These are phyloP conservation scores for Ambastaia sidthimunki DNA, from an alignment of 2,797 vertebrate species.

Conservation along the genomic window DNA sequence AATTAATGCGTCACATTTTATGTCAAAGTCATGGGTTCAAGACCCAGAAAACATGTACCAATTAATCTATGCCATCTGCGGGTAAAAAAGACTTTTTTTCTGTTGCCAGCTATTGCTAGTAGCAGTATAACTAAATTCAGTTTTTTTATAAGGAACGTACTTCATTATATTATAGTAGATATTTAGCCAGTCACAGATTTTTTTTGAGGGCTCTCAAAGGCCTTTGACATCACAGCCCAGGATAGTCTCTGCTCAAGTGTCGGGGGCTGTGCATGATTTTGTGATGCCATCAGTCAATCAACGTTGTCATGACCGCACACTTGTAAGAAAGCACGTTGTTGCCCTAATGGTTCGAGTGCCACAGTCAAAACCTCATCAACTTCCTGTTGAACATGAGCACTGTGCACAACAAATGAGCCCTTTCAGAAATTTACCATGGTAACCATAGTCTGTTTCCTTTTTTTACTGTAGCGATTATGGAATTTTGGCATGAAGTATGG, in stretches of 20 bases:
- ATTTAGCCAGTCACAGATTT: too few relatives aligned
- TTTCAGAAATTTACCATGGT: neutral
- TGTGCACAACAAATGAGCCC: neutral
- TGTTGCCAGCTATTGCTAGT: neutral
- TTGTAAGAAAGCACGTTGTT: neutral
- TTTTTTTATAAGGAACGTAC: neutral
- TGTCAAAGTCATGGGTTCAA: neutral
- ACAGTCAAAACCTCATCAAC: conserved; percentile 9
- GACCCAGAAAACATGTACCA: neutral
- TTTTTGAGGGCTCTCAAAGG: neutral
- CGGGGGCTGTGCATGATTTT: neutral
- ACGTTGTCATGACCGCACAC: neutral
- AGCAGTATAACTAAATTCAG: too few relatives aligned
- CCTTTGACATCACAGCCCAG: neutral
- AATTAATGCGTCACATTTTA: neutral
- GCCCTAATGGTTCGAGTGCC: neutral
- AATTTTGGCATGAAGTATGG: neutral
- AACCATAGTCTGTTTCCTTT: neutral
- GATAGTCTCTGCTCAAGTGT: conserved; percentile 1
- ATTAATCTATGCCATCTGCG: neutral
- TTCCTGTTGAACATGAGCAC: neutral
- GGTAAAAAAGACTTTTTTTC: neutral
- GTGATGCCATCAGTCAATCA: neutral
- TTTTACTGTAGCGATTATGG: neutral
- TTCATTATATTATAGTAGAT: too few relatives aligned